Percentiles rank a stretch among this genome's conserved stretches.
Evolutionary conservation across 2,113 vertebrate species (phyloP).

Genomic region (Limanda limanda): DNA sequence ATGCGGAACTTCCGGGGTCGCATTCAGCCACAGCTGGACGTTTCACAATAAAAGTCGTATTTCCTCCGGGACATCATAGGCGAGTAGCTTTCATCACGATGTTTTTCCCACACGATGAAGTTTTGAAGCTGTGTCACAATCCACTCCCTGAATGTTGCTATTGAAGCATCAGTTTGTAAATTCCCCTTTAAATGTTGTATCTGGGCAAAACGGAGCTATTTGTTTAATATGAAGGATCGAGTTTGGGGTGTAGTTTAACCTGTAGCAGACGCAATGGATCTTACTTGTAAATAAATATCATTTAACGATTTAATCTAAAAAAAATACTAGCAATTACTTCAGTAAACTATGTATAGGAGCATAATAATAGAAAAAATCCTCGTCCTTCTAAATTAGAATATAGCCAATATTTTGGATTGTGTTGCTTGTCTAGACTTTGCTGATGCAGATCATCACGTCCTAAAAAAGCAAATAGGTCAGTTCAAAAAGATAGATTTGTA

Average conservation of each 20-base stretch:
- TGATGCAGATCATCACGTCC: constrained; percentile 1
- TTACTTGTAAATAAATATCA: neutral
- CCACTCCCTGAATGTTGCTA: neutral
- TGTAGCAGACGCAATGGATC: neutral
- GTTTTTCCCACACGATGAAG: neutral
- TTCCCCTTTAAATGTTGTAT: neutral
- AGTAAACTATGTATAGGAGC: too few species aligned
- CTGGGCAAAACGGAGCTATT: neutral
- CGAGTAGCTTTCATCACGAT: neutral
- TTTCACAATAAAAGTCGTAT: constrained; percentile 72
- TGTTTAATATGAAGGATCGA: neutral
- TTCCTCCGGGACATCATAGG: neutral
- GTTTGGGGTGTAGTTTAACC: too few species aligned
- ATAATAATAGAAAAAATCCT: neutral
- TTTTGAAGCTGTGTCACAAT: neutral
- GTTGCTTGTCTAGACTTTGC: neutral
- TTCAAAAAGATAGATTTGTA: constrained; percentile 38
- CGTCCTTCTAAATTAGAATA: too few species aligned
- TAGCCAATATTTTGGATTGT: neutral
- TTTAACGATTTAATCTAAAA: neutral
- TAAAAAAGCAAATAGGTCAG: constrained; percentile 51
- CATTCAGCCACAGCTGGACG: constrained; percentile 20
- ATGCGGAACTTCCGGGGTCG: constrained; percentile 75
- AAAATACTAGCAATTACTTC: neutral
- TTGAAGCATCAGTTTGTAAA: neutral